Base-by-base conservation (phyloP, 2,113 vertebrate genomes). In the Oncorhynchus tshawytscha region DNA sequence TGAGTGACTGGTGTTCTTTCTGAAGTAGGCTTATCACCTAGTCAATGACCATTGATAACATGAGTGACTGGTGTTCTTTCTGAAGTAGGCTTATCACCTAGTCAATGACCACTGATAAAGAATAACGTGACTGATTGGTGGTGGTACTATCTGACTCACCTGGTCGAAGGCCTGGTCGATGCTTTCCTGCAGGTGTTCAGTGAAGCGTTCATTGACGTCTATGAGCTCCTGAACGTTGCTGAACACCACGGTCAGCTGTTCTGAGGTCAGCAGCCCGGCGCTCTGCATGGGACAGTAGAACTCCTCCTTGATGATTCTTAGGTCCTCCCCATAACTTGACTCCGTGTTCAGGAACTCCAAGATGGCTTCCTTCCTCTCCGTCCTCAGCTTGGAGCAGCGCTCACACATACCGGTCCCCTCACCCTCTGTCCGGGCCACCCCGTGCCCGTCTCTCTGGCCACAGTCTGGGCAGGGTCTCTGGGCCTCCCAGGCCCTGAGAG, bases 261-360 rank as follows among this genome's bases (percentile, higher is more conserved):
- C 94, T 7, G 93, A 86, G 0, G 91, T 95, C 74, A 97, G 94
- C 76, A 96, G 92, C 2, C 92, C 94, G 3, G 95, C 95, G 0
- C 92, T 94, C 91, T 96, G 94, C 94, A 97, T 97, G 70, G 95
- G 96, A 71, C 95, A 90, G 85, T 96, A 96, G 78, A 97, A 96
- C 76, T 96, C 95, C 91, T 96, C 94, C 78, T 93, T 95, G 80
- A 97, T 96, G 86, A 96, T 96, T 12, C 95, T 89, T 73, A 95
- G 92, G 88, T 96, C 94, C 78, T 96, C 95, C 13, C 95, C 92
- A 0, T 95, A 97, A 86, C 96, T 97, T 16, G 92, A 92, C 89
- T 98, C 96, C 0, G 95, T 97, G 84, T 96, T 96, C 74, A 98
- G 93, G 51, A 97, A 97, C 90, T 98, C 96, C 88, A 97, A 82